phyloP scores from a whole-genome alignment of 2,113 vertebrate species.

The Rafetus swinhoei region DNA sequence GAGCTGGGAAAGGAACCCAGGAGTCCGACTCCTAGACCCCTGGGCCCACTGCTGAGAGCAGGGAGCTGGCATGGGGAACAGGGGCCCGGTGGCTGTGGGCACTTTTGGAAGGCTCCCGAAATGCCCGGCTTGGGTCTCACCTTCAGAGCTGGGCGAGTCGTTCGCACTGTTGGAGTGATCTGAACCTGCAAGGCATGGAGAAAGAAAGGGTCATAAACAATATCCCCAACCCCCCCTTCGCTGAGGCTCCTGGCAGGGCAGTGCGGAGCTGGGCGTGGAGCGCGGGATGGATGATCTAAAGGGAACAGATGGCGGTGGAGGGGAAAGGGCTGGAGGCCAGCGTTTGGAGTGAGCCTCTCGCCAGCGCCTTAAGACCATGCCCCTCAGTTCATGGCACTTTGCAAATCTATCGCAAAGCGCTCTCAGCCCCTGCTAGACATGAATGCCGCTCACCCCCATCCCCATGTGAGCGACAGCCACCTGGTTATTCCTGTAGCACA shows the following conservation, averaged over 20 bases:
- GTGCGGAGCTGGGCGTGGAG: too few relatives aligned
- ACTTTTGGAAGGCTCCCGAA: neutral
- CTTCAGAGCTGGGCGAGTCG: conserved; percentile 8
- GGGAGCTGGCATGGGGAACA: neutral
- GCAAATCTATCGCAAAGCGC: neutral
- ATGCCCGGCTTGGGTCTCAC: conserved; percentile 8
- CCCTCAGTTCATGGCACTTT: neutral
- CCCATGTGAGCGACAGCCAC: neutral
- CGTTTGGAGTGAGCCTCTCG: too few relatives aligned
- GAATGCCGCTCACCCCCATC: neutral
- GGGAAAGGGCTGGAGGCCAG: neutral
- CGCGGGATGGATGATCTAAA: too few relatives aligned
- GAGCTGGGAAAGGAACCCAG: too few relatives aligned
- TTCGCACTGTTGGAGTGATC: neutral
- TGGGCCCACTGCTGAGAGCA: neutral
- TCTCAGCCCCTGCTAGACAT: neutral
- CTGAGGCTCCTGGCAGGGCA: neutral
- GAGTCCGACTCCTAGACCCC: neutral
- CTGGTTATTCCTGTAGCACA: neutral
- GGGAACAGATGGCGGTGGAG: too few relatives aligned
- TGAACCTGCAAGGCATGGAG: fast-evolving
- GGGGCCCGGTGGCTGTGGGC: too few relatives aligned
- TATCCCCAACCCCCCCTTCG: neutral
- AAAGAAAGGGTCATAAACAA: fast-evolving
- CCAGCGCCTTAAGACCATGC: too few relatives aligned